Percentiles rank a stretch among this genome's conserved stretches.
Evolutionary conservation across 1,140 invertebrate genomes (phyloP).

Genomic region (Drosophila pachea): DNA sequence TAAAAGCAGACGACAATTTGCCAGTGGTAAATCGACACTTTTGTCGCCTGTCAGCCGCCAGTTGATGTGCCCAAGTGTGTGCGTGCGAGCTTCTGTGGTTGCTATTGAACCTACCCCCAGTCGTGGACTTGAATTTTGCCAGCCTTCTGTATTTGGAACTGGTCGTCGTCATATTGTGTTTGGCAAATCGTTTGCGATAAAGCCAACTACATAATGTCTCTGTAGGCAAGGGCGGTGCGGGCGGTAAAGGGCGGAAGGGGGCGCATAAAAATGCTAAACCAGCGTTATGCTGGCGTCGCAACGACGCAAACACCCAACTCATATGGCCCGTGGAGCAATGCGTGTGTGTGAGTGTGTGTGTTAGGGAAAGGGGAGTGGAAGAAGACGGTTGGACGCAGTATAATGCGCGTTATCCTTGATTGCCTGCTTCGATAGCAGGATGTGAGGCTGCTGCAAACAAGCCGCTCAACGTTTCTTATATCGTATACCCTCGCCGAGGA

Average conservation of each 20-base stretch:
- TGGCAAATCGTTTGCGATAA: constrained; percentile 76
- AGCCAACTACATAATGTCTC: constrained; percentile 75
- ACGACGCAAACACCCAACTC: constrained; percentile 45
- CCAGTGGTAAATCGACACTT: constrained; percentile 8
- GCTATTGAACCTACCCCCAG: constrained; percentile 28
- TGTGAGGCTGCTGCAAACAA: constrained; percentile 52
- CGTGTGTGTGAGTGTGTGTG: constrained; percentile 19
- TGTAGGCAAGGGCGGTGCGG: constrained; percentile 44
- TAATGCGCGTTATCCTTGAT: constrained; percentile 75
- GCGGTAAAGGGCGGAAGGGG: constrained; percentile 16
- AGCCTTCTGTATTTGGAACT: constrained; percentile 4
- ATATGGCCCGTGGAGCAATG: constrained; percentile 11
- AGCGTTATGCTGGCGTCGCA: constrained; percentile 65
- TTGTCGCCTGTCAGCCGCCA: constrained; percentile 54
- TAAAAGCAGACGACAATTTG: background rate
- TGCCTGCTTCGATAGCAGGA: constrained; percentile 65
- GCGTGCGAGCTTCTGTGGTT: constrained; percentile 40
- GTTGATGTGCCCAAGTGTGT: constrained; percentile 7
- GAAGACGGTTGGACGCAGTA: constrained; percentile 23
- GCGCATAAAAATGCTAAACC: constrained; percentile 70
- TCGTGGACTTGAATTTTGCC: constrained; percentile 20
- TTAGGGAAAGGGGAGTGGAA: background rate
- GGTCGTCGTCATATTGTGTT: constrained; percentile 70
- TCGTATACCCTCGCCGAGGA: background rate
- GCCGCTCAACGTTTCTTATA: constrained; percentile 48